phyloP scores from a whole-genome alignment of 2,888 invertebrate genomes.

The Augiades crinisus region DNA sequence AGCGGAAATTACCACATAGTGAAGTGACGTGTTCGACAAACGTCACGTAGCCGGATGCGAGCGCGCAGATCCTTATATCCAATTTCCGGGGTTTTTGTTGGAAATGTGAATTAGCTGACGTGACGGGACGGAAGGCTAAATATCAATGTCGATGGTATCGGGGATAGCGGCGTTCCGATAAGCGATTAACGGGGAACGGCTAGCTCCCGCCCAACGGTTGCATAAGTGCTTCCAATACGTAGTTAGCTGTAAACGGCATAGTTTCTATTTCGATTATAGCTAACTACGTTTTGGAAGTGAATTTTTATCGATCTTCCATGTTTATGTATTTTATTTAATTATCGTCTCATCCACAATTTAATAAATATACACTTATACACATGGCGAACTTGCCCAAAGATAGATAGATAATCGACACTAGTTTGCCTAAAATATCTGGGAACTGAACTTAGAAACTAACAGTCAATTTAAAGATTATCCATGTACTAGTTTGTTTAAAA shows the following conservation, averaged over 20 bases:
- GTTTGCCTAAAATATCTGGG: no score
- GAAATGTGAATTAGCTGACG: conserved; percentile 78
- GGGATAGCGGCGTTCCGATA: conserved; percentile 32
- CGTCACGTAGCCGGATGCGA: conserved; percentile 78
- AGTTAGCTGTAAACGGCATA: not conserved
- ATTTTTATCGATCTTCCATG: no score
- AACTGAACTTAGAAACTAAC: no score
- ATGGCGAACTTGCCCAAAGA: no score
- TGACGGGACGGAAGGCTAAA: conserved; percentile 73
- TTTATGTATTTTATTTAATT: no score
- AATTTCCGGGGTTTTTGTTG: conserved; percentile 81
- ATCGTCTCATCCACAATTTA: no score
- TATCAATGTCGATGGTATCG: conserved; percentile 62
- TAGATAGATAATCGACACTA: no score
- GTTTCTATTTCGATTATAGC: no score
- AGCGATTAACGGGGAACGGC: conserved; percentile 22
- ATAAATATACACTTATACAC: no score
- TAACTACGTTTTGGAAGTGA: no score
- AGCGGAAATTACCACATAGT: conserved; percentile 81
- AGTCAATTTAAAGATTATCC: no score
- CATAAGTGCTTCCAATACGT: not conserved
- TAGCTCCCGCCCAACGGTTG: not conserved
- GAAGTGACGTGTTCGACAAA: conserved; percentile 80
- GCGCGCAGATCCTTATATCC: conserved; percentile 80
- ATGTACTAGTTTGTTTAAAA: no score